Conservation (phyloP, 2,888 invertebrate species). For the Seira ritae region DNA sequence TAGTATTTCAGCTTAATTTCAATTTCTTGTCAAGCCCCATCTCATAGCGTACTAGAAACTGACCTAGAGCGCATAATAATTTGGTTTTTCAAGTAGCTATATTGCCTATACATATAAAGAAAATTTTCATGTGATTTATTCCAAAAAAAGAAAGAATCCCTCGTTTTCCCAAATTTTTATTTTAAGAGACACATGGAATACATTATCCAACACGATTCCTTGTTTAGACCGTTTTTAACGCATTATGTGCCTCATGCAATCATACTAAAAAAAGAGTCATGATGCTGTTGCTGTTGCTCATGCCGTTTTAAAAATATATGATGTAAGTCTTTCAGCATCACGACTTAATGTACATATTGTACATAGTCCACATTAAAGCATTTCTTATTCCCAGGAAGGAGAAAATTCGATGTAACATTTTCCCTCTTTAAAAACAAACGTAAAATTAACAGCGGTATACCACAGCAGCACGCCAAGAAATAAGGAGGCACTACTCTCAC, state of each 20-base stretch:
- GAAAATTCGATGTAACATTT: slow-evolving; percentile 15
- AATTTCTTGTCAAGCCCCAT: slow-evolving; percentile 43
- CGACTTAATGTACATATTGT: background rate
- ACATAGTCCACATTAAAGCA: too few species aligned
- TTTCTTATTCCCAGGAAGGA: background rate
- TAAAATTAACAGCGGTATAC: slow-evolving; percentile 50
- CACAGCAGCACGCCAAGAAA: slow-evolving; percentile 34
- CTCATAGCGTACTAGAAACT: slow-evolving; percentile 14
- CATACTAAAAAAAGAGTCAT: slow-evolving; percentile 12
- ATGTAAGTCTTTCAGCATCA: background rate
- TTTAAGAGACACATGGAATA: background rate
- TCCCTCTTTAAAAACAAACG: slow-evolving; percentile 28
- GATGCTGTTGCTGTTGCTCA: background rate
- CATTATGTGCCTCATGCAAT: background rate
- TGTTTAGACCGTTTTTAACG: background rate
- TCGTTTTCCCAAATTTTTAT: background rate
- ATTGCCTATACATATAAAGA: too few species aligned
- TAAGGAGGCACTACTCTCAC: too few species aligned
- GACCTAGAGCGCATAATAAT: too few species aligned
- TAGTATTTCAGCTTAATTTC: too few species aligned
- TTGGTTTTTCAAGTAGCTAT: too few species aligned
- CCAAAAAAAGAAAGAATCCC: background rate
- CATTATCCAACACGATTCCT: background rate
- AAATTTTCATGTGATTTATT: background rate
- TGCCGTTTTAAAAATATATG: too few species aligned